phyloP scores from a whole-genome alignment of 2,888 invertebrate genomes.

The Blomia tropicalis region DNA sequence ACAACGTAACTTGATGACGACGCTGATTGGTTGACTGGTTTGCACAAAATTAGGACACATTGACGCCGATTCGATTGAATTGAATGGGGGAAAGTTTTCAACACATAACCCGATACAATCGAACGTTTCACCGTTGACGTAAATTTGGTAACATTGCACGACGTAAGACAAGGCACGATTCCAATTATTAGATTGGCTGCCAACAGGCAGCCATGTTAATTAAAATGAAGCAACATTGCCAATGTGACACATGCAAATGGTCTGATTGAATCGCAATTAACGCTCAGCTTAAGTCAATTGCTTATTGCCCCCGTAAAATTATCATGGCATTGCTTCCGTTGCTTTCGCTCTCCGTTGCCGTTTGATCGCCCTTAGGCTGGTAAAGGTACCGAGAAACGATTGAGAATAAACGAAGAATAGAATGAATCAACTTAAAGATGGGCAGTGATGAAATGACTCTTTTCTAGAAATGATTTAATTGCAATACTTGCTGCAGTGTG shows the following conservation, averaged over 20 bases:
- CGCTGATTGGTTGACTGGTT: too few relatives aligned
- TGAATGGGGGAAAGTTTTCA: too few relatives aligned
- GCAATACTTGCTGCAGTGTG: neutral
- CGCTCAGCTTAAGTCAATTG: constrained; percentile 13
- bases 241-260: neutral
- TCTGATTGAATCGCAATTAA: constrained; percentile 13
- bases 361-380: neutral
- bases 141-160: too few relatives aligned
- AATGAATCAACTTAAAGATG: constrained; percentile 11
- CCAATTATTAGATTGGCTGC: too few relatives aligned
- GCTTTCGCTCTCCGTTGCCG: neutral
- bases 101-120: too few relatives aligned
- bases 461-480: constrained; percentile 9
- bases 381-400: too few relatives aligned
- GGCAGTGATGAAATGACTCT: constrained; percentile 4
- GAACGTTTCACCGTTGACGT: too few relatives aligned
- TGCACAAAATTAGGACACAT: too few relatives aligned
- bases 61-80: too few relatives aligned
- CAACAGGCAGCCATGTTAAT: neutral
- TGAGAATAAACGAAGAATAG: neutral
- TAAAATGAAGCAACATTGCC: neutral
- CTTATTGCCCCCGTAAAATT: neutral
- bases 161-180: too few relatives aligned
- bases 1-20: too few relatives aligned
- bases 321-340: neutral